phyloP scores from a whole-genome alignment of 2,797 vertebrate species.

The Jordanella pulchra region DNA sequence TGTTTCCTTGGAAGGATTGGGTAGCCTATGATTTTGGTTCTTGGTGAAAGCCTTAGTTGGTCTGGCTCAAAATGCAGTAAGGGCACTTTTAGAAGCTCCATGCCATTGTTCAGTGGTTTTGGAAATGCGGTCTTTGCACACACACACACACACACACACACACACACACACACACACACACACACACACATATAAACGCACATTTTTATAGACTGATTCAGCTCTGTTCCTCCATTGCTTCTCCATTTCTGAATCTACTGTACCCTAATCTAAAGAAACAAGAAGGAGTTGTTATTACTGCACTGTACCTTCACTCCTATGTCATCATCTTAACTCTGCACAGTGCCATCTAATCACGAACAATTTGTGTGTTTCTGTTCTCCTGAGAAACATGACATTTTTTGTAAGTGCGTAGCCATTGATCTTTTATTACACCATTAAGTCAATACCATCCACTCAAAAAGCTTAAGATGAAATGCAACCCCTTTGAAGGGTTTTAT shows the following conservation, averaged over 20 bases:
- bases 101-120: conserved; percentile 66
- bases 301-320: conserved; percentile 46
- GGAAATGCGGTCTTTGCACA: conserved; percentile 66
- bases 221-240: conserved; percentile 9
- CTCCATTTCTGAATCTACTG: conserved; percentile 18
- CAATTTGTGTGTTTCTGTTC: conserved; percentile 66
- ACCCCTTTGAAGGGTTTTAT: conserved; percentile 68
- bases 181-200: conserved; percentile 17
- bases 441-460: conserved; percentile 72
- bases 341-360: conserved; percentile 48
- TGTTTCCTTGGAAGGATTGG: conserved; percentile 60
- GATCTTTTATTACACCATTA: conserved; percentile 80
- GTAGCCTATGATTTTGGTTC: conserved; percentile 73
- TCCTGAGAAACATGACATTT: conserved; percentile 66
- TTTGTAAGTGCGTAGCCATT: conserved; percentile 74
- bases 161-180: too few relatives aligned
- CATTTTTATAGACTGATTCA: conserved; percentile 35
- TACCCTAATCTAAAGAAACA: conserved; percentile 41
- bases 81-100: conserved; percentile 56
- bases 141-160: conserved; percentile 17
- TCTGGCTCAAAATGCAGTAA: conserved; percentile 54
- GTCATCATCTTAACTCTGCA: conserved; percentile 47
- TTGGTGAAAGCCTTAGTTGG: conserved; percentile 44
- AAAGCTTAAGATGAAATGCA: conserved; percentile 75
- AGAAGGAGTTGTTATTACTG: conserved; percentile 55